These are phyloP conservation scores for Monodelphis domestica DNA, from an alignment of 2,797 vertebrate genomes.

Conservation along the genomic window DNA sequence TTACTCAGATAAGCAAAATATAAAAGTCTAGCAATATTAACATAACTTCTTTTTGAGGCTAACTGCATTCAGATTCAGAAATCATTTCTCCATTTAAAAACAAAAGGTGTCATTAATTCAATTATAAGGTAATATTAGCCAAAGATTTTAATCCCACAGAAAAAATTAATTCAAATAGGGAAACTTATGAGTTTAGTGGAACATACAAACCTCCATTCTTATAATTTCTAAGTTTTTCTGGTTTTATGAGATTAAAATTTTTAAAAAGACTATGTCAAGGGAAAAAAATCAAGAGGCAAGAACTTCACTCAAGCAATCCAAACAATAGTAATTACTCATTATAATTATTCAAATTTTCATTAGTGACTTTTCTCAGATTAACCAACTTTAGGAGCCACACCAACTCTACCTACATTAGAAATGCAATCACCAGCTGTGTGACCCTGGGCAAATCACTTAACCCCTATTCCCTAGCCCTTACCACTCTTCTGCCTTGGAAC, in stretches of 20 bases:
- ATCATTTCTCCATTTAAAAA: conserved; percentile 35
- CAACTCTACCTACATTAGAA: conserved; percentile 42
- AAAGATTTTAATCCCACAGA: not conserved
- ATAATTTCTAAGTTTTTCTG: conserved; percentile 40
- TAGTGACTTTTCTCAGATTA: conserved; percentile 46
- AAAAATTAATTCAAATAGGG: not conserved
- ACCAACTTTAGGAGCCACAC: conserved; percentile 36
- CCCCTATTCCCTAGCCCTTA: too few species aligned
- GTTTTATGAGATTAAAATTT: not conserved
- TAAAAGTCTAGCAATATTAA: conserved; percentile 41
- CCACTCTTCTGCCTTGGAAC: too few species aligned
- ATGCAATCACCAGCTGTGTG: too few species aligned
- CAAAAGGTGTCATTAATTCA: conserved; percentile 26
- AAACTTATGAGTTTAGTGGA: conserved; percentile 31
- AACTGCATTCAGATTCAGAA: not conserved
- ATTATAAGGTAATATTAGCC: not conserved
- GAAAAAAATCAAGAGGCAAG: not conserved
- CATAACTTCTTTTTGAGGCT: conserved; percentile 1
- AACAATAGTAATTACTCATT: not conserved
- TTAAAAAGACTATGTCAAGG: not conserved
- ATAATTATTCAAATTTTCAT: not conserved
- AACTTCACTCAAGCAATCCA: not conserved
- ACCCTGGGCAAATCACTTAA: too few species aligned
- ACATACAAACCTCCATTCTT: conserved; percentile 41
- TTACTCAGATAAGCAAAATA: conserved; percentile 54